These are phyloP conservation scores for Bradypodion pumilum DNA, from an alignment of 2,797 vertebrate genomes.

Conservation along the genomic window DNA sequence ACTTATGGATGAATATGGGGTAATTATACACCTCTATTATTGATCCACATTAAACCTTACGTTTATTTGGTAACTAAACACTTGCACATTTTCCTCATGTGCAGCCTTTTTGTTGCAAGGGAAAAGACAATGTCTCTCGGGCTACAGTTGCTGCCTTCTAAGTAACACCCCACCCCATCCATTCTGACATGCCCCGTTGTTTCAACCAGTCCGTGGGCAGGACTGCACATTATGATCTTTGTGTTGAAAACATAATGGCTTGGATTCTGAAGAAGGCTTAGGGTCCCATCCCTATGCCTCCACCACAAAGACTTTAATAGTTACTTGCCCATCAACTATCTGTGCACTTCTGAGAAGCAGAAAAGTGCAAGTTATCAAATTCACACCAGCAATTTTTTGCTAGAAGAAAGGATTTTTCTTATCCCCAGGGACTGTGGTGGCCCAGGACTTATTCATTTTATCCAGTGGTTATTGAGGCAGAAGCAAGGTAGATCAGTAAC, in stretches of 20 bases:
- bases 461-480: neutral
- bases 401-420: neutral
- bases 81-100: neutral
- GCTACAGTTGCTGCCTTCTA: neutral
- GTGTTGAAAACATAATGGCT: neutral
- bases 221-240: neutral
- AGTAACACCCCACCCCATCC: neutral
- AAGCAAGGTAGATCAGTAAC: neutral
- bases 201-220: neutral
- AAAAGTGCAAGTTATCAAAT: neutral
- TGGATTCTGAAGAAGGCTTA: neutral
- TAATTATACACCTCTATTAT: constrained; percentile 47
- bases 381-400: neutral
- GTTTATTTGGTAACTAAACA: constrained; percentile 28
- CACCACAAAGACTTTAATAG: neutral
- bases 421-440: too few species aligned
- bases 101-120: neutral
- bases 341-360: neutral
- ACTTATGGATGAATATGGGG: constrained; percentile 63
- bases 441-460: too few species aligned
- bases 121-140: neutral
- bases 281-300: too few species aligned
- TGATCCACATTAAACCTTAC: constrained; percentile 3
- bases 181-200: neutral
- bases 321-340: neutral